phyloP scores from a whole-genome alignment of 2,113 vertebrate genomes.

The Morone chrysops region DNA sequence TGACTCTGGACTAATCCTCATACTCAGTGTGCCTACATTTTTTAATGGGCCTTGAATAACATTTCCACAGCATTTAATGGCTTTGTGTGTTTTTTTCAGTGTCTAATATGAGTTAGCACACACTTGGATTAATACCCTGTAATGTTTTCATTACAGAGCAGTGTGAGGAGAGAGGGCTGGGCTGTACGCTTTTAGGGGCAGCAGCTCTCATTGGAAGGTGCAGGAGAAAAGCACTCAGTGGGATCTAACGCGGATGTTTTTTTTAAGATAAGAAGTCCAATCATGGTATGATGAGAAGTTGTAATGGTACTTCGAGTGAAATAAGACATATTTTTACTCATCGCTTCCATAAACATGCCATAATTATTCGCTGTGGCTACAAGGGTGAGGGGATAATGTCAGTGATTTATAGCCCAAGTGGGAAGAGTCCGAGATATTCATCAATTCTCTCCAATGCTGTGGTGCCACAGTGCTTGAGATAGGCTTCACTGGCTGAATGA shows the following conservation, averaged over 20 bases:
- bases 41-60: slow-evolving; percentile 57
- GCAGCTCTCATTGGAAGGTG: slow-evolving; percentile 22
- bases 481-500: slow-evolving; percentile 65
- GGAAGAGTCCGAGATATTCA: slow-evolving; percentile 75
- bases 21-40: slow-evolving; percentile 40
- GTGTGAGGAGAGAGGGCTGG: slow-evolving; percentile 2
- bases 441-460: slow-evolving; percentile 67
- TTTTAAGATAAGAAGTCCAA: slow-evolving; percentile 49
- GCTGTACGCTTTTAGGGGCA: slow-evolving; percentile 45
- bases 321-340: slow-evolving; percentile 70
- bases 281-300: slow-evolving; percentile 46
- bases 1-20: slow-evolving; percentile 64
- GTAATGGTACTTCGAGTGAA: slow-evolving; percentile 61
- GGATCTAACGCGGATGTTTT: slow-evolving; percentile 6
- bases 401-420: slow-evolving; percentile 78
- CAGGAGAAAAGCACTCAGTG: slow-evolving; percentile 25
- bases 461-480: slow-evolving; percentile 66
- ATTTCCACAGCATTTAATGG: slow-evolving; percentile 55
- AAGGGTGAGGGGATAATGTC: slow-evolving; percentile 75
- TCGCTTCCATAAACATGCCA: slow-evolving; percentile 78
- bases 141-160: slow-evolving; percentile 62
- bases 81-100: slow-evolving; percentile 57
- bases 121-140: slow-evolving; percentile 71
- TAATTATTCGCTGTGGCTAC: slow-evolving; percentile 77
- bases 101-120: slow-evolving; percentile 59